Conservation (phyloP, 2,888 invertebrate genomes). For the Strigamia crassipes region DNA sequence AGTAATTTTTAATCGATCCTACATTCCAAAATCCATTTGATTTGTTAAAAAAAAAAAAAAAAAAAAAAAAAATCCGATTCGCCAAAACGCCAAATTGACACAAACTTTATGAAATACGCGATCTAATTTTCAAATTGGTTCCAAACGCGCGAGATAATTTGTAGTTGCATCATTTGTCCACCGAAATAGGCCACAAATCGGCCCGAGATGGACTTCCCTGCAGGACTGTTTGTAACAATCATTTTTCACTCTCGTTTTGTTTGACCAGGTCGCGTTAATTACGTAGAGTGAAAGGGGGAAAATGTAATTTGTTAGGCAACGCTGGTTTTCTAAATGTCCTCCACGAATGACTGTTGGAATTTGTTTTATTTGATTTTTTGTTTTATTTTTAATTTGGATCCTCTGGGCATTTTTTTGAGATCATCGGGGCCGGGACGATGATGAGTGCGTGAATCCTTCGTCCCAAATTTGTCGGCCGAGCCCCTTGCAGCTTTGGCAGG, state of each 20-base stretch:
- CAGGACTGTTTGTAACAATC: not conserved
- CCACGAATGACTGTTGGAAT: not conserved
- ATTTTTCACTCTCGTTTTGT: constrained; percentile 8
- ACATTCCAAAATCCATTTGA: not conserved
- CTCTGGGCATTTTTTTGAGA: constrained; percentile 10
- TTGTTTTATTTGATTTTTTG: not conserved
- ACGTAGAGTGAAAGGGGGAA: not conserved
- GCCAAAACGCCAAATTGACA: too few relatives aligned
- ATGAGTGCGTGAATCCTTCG: constrained; percentile 40
- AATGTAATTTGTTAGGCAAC: constrained; percentile 36
- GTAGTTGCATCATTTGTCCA: not conserved
- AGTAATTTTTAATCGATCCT: constrained; percentile 36
- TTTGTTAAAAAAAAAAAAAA: not conserved
- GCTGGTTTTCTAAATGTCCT: not conserved
- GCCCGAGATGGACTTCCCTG: not conserved
- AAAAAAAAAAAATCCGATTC: too few relatives aligned
- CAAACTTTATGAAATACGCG: too few relatives aligned
- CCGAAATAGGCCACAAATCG: not conserved
- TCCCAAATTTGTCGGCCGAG: constrained; percentile 14
- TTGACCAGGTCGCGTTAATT: constrained; percentile 26
- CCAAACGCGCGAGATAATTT: not conserved
- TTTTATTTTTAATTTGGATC: not conserved
- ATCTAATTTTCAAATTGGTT: too few relatives aligned
- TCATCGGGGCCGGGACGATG: constrained; percentile 12
- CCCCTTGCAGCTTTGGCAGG: not conserved